Evolutionary conservation across 2,888 invertebrate genomes (phyloP), one percentile per base, ranked within the genome.

Genomic region (Sinodicranocentrus sp.): DNA sequence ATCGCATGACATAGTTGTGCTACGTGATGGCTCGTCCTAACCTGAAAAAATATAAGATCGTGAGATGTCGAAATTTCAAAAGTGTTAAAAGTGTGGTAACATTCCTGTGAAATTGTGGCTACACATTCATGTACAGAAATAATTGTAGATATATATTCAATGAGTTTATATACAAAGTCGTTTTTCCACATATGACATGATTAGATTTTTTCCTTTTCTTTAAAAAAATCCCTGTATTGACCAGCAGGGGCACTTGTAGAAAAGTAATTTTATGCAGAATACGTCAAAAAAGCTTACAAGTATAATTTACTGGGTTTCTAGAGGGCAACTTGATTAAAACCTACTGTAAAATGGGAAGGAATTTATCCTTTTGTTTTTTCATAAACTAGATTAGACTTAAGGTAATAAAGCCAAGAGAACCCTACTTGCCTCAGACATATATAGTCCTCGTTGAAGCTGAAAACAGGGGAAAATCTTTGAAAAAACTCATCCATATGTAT

Each of bases 1-100:
- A 57, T 80, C 26, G 82, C 82, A 73, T 73, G 82, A 82, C 82
- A 75, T 82, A 72, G 54, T 61, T 72, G 71, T 1, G 17, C 21
- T 65, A 39, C 39, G 63, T 65, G 44, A 13, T 44, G 43, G 1
- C 17, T n/a, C 33, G 1, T n/a, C 19, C 1, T 15, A 52, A 5
- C 52, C 8, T 28, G 33, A 33, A 33, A 63, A 10, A 63, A 63
- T 2, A 33, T 2, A 17, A 70, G 48, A 52, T 26, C 17, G 39
- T 17, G 72, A 48, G 70, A 70, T 28, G 17, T 26, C 39, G 52
- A 10, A 39, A 26, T 75, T 71, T 54, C 44, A 59, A 67, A 59
- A 70, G 70, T 57, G 61, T 70, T 70, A 61, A 71, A 71, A 63
- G 39, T 78, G 71, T 33, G 63, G 68, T 77, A 77, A 52, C 68